These are phyloP conservation scores for Toxotes chatareus DNA, from an alignment of 2,113 vertebrate species.

Conservation along the genomic window DNA sequence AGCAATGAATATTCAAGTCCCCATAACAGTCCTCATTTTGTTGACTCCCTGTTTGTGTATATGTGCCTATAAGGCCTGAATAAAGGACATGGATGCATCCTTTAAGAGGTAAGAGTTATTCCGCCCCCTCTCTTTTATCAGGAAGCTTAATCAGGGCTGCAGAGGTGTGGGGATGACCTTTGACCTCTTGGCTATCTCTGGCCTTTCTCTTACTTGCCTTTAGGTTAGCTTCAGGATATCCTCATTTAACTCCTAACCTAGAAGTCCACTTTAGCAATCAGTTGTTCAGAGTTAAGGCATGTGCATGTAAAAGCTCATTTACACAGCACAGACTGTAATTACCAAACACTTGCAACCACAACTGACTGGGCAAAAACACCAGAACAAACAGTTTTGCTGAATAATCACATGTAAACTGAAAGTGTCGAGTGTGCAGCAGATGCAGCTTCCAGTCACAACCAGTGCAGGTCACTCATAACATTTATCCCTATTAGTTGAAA, in stretches of 20 bases:
- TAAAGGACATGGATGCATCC: slow-evolving; percentile 23
- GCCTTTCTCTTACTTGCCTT: slow-evolving; percentile 57
- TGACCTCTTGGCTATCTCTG: slow-evolving; percentile 58
- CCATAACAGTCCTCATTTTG: background rate
- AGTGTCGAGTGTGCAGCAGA: background rate
- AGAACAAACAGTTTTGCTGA: slow-evolving; percentile 6
- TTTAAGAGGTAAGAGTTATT: slow-evolving; percentile 36
- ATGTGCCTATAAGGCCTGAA: slow-evolving; percentile 19
- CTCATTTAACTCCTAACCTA: slow-evolving; percentile 55
- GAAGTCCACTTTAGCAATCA: background rate
- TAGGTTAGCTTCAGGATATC: slow-evolving; percentile 40
- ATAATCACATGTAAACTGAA: background rate
- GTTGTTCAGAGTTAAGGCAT: slow-evolving; percentile 6
- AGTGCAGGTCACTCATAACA: background rate
- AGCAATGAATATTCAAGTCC: background rate
- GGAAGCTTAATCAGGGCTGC: slow-evolving; percentile 66
- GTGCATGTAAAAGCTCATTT: slow-evolving; percentile 11
- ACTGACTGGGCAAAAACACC: background rate
- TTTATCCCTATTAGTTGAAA: background rate
- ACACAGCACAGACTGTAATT: slow-evolving; percentile 3
- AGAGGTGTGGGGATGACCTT: slow-evolving; percentile 70
- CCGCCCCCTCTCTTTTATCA: slow-evolving; percentile 42
- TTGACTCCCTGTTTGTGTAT: slow-evolving; percentile 42
- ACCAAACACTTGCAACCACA: background rate
- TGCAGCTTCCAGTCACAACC: background rate